These are phyloP conservation scores for Hypsopygia costalis DNA, from an alignment of 2,888 invertebrate genomes.

Conservation along the genomic window DNA sequence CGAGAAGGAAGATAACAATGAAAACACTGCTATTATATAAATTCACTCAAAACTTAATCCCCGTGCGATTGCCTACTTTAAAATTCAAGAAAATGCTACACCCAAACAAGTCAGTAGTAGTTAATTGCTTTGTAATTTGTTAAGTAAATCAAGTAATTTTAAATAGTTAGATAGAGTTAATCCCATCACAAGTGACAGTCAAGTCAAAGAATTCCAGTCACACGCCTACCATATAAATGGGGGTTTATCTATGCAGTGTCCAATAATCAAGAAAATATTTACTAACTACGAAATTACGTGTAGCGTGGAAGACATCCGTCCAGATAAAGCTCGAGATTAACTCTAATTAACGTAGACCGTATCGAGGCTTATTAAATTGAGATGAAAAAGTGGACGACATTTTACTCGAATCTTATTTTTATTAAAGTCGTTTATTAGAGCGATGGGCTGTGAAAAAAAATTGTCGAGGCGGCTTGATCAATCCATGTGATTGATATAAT, in stretches of 20 bases:
- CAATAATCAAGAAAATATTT: conserved; percentile 70
- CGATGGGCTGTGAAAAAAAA: not conserved
- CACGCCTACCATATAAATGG: conserved; percentile 35
- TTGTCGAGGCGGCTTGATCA: not conserved
- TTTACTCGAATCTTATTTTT: not conserved
- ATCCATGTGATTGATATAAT: not conserved
- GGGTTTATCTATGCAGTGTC: conserved; percentile 44
- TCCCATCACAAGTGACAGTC: conserved; percentile 38
- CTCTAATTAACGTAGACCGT: conserved; percentile 61
- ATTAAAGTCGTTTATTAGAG: not conserved
- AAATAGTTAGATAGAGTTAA: conserved; percentile 31
- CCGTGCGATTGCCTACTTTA: conserved; percentile 14
- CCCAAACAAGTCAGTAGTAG: conserved; percentile 2
- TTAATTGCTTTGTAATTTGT: conserved; percentile 27
- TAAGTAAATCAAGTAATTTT: conserved; percentile 27
- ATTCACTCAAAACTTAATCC: conserved; percentile 14
- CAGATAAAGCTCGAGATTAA: conserved; percentile 62
- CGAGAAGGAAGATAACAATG: not conserved
- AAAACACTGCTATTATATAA: conserved; percentile 3
- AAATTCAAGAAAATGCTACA: not conserved
- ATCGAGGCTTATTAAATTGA: conserved; percentile 44
- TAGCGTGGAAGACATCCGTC: conserved; percentile 41
- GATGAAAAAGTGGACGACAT: not conserved
- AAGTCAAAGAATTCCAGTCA: conserved; percentile 30
- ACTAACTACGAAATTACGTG: conserved; percentile 60